Base-by-base conservation (phyloP, 2,888 invertebrate species). In the Antheraea assamensis region DNA sequence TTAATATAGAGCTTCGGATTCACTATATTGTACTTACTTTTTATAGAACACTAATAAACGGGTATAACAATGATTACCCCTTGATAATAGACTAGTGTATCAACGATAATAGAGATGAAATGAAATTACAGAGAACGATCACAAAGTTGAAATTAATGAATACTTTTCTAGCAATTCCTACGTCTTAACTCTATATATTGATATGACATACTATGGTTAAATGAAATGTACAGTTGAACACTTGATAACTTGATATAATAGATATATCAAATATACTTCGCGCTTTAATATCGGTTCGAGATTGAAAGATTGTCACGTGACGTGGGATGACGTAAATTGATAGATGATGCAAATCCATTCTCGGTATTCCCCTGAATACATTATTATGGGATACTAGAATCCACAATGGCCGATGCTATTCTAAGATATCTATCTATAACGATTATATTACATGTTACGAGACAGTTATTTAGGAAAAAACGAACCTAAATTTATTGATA, bases 301-400 rank as follows among this genome's bases (percentile, higher is more conserved):
- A 85, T 85, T 82, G 85, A 83, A 85, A 85, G 87, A 85, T 86
- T 84, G 85, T 79, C 77, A 80, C 79, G 77, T 85, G 86, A 86
- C 81, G 82, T 81, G 82, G 85, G 81, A 79, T 80, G 86, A 85
- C 85, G 80, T 82, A 78, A 79, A 81, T 84, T 86, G 86, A 86
- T 86, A 80, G 85, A 86, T 85, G 83, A 79, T 80, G 77, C 72
- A 78, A 84, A 86, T 85, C 84, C 84, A 81, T 85, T 83, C 78
- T 79, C 81, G 77, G 78, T 80, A 79, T 79, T 79, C 81, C 80
- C 77, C 79, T 77, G 75, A 76, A 76, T 77, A 72, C n/a, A 66
- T 58, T 58, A 58, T 19, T 66, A 66, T 31, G 7, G 31, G 31
- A 66, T 66, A 66, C 31, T 66, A 30, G 31, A 13, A 31, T 31